A percentile compares a stretch with the other conserved stretches of the same genome.
Conservation (phyloP, 1,140 invertebrate genomes). For the Chionoecetes opilio region DNA sequence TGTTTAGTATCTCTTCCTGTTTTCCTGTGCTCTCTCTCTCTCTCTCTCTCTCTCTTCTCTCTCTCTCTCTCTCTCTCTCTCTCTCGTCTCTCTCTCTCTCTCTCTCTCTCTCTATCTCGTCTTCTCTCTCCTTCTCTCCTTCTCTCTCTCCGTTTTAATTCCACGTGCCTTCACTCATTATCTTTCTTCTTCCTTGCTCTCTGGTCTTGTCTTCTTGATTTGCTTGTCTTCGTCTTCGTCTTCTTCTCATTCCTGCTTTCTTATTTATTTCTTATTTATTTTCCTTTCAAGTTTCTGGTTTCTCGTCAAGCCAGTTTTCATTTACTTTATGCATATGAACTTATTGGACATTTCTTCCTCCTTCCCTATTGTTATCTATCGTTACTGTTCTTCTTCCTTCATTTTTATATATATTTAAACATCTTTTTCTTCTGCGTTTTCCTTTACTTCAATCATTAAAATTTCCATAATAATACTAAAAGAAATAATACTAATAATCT, state of each 20-base stretch:
- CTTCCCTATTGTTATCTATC: too few species aligned
- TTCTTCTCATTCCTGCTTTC: background rate
- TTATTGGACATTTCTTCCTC: too few species aligned
- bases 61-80: constrained; percentile 22
- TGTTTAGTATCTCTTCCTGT: background rate
- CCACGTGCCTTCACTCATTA: background rate
- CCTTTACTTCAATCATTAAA: too few species aligned
- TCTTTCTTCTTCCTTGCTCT: background rate
- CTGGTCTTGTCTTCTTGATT: background rate
- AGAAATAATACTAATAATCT: too few species aligned
- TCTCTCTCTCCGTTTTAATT: background rate
- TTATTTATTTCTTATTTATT: background rate
- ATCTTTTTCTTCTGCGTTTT: background rate
- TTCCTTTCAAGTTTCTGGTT: background rate
- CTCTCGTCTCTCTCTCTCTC: constrained; percentile 15
- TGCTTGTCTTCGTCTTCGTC: background rate
- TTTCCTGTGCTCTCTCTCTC: background rate
- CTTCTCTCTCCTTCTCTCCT: too few species aligned
- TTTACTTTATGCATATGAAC: too few species aligned
- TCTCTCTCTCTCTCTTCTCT: constrained; percentile 9
- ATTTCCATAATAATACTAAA: too few species aligned
- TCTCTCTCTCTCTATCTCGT: too few species aligned
- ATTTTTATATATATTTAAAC: too few species aligned
- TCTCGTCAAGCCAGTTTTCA: background rate
- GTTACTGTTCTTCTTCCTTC: too few species aligned